Evolutionary conservation across 2,888 invertebrate species (phyloP).

Genomic region (Eupithecia subumbrata): DNA sequence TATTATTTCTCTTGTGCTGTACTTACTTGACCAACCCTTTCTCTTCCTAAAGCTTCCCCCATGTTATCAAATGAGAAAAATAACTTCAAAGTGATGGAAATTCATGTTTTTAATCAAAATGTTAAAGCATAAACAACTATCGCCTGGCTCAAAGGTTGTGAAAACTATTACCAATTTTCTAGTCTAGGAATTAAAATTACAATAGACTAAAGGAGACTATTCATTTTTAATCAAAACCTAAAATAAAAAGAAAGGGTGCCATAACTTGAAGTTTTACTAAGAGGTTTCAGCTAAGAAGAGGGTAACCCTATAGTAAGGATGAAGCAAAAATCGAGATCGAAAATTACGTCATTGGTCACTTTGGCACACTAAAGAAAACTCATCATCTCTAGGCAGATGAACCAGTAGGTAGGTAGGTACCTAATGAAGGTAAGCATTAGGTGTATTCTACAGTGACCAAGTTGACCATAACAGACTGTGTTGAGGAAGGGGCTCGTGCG

Average conservation of each 20-base stretch:
- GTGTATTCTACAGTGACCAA: conserved; percentile 32
- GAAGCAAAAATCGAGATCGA: conserved; percentile 21
- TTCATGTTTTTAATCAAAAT: neutral
- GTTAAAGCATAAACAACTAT: neutral
- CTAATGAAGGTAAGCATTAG: neutral
- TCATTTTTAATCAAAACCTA: neutral
- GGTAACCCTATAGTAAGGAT: conserved; percentile 29
- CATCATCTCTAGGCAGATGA: neutral
- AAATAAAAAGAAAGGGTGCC: neutral
- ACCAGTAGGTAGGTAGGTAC: neutral
- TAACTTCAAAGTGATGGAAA: neutral
- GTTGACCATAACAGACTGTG: conserved; percentile 36
- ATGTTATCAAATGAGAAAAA: neutral
- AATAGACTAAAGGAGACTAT: neutral
- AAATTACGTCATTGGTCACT: conserved; percentile 33
- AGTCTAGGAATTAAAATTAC: neutral
- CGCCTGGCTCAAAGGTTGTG: neutral
- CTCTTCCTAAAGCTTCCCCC: neutral
- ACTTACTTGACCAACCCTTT: neutral
- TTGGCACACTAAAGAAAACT: neutral
- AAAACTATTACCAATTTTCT: neutral
- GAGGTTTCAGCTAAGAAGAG: conserved; percentile 28
- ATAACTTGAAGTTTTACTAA: neutral
- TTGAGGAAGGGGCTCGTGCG: conserved; percentile 42
- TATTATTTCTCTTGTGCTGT: too few species aligned